Conservation (phyloP, 92 coral and sea anemone species). For the Porites lobata region DNA sequence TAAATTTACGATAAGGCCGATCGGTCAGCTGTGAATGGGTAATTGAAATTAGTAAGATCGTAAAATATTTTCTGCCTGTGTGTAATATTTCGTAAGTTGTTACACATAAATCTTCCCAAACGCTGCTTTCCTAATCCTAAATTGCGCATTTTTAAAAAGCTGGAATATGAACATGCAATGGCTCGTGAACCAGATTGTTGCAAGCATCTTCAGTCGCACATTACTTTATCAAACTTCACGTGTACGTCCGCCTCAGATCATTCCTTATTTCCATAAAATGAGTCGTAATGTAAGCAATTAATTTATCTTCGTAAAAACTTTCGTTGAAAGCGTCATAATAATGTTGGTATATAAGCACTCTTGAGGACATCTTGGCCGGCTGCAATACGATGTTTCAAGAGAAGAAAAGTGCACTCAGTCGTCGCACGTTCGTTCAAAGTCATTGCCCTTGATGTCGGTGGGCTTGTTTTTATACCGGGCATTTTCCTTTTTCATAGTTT, state of each 20-base stretch:
- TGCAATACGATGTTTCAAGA: too few species aligned
- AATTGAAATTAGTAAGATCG: too few species aligned
- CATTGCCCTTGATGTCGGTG: not conserved
- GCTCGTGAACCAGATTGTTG: too few species aligned
- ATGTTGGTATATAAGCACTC: not conserved
- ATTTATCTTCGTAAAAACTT: not conserved
- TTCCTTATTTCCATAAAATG: not conserved
- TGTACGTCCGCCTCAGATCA: not conserved
- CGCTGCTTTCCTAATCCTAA: too few species aligned
- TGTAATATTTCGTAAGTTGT: too few species aligned
- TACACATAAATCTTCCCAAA: too few species aligned
- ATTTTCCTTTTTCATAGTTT: not conserved
- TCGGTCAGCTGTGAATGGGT: too few species aligned
- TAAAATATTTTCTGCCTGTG: too few species aligned
- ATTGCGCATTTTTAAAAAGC: too few species aligned
- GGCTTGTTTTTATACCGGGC: not conserved
- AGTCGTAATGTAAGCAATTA: not conserved
- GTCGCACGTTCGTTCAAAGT: not conserved
- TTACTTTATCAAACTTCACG: not conserved
- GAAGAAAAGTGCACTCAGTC: not conserved
- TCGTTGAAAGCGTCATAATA: not conserved
- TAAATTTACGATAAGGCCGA: too few species aligned
- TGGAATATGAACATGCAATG: too few species aligned
- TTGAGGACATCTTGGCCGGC: not conserved
- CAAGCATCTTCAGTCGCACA: too few species aligned